Conservation (phyloP, 2,888 invertebrate genomes). For the Tenthredo amoena region DNA sequence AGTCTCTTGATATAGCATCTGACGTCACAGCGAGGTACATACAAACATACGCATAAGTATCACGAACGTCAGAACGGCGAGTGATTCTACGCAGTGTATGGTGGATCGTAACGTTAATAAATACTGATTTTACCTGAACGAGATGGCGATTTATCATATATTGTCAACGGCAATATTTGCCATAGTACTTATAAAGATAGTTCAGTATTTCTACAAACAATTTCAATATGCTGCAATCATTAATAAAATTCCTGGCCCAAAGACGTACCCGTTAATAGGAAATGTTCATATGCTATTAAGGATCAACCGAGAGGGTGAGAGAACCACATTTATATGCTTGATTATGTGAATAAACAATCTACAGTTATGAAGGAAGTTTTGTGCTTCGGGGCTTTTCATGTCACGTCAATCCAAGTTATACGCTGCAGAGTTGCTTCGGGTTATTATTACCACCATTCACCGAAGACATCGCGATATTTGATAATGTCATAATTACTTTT, state of each 20-base stretch:
- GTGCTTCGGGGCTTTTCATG: no score
- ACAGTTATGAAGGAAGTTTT: background rate
- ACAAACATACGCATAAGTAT: no score
- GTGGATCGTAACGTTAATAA: background rate
- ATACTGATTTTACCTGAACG: background rate
- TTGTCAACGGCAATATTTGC: constrained; percentile 21
- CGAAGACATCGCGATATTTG: no score
- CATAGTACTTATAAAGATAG: constrained; percentile 1
- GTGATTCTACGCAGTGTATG: background rate
- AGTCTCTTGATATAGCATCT: background rate
- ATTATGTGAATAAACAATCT: background rate
- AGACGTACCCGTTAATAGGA: constrained; percentile 61
- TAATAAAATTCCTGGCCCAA: constrained; percentile 64
- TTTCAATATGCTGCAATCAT: constrained; percentile 54
- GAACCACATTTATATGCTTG: background rate
- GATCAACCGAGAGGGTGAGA: constrained; percentile 60
- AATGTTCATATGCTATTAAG: constrained; percentile 55
- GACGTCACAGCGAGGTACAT: background rate
- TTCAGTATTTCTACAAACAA: constrained; percentile 55
- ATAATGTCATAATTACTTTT: background rate
- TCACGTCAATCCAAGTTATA: no score
- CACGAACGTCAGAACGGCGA: background rate
- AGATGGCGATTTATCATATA: background rate
- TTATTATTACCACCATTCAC: no score
- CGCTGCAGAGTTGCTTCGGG: background rate